These are phyloP conservation scores for Nibea albiflora DNA, from an alignment of 2,113 vertebrate species.

Conservation along the genomic window DNA sequence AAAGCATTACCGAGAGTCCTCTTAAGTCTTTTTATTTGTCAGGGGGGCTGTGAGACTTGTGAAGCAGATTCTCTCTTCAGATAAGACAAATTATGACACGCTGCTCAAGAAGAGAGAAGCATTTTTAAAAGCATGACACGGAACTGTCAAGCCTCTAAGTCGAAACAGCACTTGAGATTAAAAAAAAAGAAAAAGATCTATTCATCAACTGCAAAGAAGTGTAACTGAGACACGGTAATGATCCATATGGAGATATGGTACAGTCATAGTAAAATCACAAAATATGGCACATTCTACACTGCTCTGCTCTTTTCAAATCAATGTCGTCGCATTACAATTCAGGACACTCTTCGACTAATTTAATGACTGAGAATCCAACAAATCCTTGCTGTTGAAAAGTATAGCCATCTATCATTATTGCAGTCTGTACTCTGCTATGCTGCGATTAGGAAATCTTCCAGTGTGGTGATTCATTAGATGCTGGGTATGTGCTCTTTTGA, in stretches of 20 bases:
- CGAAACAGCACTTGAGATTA: conserved; percentile 18
- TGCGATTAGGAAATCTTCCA: conserved; percentile 59
- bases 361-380: conserved; percentile 33
- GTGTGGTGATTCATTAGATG: conserved; percentile 53
- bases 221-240: background rate
- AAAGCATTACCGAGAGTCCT: conserved; percentile 42
- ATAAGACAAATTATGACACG: conserved; percentile 45
- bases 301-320: background rate
- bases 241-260: conserved; percentile 1
- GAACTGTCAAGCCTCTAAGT: conserved; percentile 49
- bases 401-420: conserved; percentile 54
- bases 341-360: conserved; percentile 14
- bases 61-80: conserved; percentile 36
- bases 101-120: conserved; percentile 10
- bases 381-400: conserved; percentile 8
- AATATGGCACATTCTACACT: background rate
- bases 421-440: conserved; percentile 39
- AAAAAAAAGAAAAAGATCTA: background rate
- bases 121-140: conserved; percentile 45
- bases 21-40: conserved; percentile 10
- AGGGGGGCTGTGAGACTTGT: background rate
- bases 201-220: background rate
- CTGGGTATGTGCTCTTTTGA: conserved; percentile 53
- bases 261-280: background rate
- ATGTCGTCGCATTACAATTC: background rate